Base-by-base conservation (phyloP, 2,888 invertebrate genomes). In the Agrypnus murinus region DNA sequence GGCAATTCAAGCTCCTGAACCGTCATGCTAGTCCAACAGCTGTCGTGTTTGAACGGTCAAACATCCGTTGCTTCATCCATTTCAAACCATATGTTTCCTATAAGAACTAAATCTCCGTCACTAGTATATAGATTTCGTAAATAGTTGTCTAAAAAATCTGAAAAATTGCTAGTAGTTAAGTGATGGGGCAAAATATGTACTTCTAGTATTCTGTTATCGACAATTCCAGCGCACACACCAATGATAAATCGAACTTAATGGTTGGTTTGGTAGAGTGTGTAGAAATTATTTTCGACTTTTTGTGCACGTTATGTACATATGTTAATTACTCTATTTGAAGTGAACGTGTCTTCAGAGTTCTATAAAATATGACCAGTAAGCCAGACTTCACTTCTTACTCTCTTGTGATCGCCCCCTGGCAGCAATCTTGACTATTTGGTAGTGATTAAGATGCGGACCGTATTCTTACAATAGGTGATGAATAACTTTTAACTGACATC, bases 221-320 rank as follows among this genome's bases (percentile, higher is more conserved):
- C 15, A 50, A 77, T 74, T 17, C 73, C 74, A 17, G 71, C 75
- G 74, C 74, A 77, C 15, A 75, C 66, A 69, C 76, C 78, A 8
- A 76, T 55, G 8, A 50, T 48, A 74, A 78, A 78, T 46, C 64
- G 62, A 48, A 73, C 43, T 57, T 78, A 73, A 55, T 66, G 68
- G 57, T 48, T 55, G 46, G 48, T 45, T 25, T 17, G 38, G 15
- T 53, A n/a, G 15, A 65, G 67, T 9, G 50, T 69, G 65, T 76
- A 74, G 12, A 71, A 75, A 64, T 77, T 76, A 32, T 76, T 71
- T 31, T 69, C 50, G 15, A 70, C 25, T 25, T 25, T 2, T 25
- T 25, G 25, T 25, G 3, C 3, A 25, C 2, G 25, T 25, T 3
- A 25, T 25, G n/a, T n/a, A n/a, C n/a, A n/a, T n/a, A n/a, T n/a